phyloP scores from a whole-genome alignment of 2,797 vertebrate genomes.

The Enteromius unitaeniatus region DNA sequence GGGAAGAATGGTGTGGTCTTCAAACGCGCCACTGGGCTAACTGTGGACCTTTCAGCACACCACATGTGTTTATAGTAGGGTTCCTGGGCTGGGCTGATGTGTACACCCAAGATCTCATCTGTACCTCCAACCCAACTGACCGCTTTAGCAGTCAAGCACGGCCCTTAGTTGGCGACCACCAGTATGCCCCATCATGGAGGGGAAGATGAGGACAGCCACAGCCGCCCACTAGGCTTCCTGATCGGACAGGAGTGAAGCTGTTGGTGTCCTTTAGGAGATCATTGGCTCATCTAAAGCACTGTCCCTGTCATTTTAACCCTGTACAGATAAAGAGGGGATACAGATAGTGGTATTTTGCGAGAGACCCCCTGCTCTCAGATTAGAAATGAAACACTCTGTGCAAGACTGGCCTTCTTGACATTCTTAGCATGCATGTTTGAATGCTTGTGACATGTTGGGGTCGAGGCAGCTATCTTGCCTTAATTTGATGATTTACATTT shows the following conservation, averaged over 20 bases:
- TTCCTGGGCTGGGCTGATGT: constrained; percentile 58
- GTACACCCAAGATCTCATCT: constrained; percentile 58
- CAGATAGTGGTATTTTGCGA: constrained; percentile 51
- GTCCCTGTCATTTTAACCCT: constrained; percentile 49
- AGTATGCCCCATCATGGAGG: constrained; percentile 62
- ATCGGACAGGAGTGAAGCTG: constrained; percentile 49
- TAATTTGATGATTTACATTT: constrained; percentile 28
- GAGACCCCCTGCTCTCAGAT: constrained; percentile 30
- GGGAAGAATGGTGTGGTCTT: constrained; percentile 56
- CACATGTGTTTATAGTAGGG: constrained; percentile 63
- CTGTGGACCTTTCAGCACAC: constrained; percentile 59
- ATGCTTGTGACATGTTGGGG: constrained; percentile 11
- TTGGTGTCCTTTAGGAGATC: constrained; percentile 45
- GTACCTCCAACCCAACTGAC: constrained; percentile 53
- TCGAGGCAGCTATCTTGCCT: constrained; percentile 15
- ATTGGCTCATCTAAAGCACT: constrained; percentile 56
- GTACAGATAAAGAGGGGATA: constrained; percentile 48
- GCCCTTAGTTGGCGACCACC: constrained; percentile 56
- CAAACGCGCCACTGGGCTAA: constrained; percentile 57
- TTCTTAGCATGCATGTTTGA: constrained; percentile 27
- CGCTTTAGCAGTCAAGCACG: constrained; percentile 65
- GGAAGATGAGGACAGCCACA: constrained; percentile 58
- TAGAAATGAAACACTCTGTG: constrained; percentile 26
- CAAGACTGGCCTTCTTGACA: constrained; percentile 25
- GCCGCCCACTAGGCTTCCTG: constrained; percentile 54